phyloP scores from a whole-genome alignment of 2,888 invertebrate species.

The Tiliacea aurago region DNA sequence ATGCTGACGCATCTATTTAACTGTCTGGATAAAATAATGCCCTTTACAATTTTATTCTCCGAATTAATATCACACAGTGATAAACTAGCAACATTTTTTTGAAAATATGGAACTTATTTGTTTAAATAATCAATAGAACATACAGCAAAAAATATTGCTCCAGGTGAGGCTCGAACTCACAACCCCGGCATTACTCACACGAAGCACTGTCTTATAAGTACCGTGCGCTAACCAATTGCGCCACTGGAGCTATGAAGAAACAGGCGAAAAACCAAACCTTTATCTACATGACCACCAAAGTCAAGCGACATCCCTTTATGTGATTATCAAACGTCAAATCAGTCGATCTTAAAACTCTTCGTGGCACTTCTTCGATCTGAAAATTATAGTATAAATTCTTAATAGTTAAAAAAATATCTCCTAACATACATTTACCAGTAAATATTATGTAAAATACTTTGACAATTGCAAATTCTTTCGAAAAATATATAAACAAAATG shows the following conservation, averaged over 20 bases:
- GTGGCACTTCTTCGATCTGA: conserved; percentile 54
- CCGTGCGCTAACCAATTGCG: conserved; percentile 99
- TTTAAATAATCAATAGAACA: conserved; percentile 3
- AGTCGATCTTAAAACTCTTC: conserved; percentile 62
- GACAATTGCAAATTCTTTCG: conserved; percentile 65
- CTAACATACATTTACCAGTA: neutral
- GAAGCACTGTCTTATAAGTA: conserved; percentile 99
- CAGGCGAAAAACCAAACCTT: conserved; percentile 72
- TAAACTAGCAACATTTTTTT: neutral
- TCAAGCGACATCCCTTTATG: conserved; percentile 81
- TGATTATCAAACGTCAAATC: conserved; percentile 77
- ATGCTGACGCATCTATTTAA: neutral
- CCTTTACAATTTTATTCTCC: neutral
- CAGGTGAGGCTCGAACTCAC: conserved; percentile 99
- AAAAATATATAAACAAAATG: conserved; percentile 81
- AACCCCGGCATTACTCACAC: conserved; percentile 99
- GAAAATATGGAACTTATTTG: neutral
- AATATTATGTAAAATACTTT: conserved; percentile 49
- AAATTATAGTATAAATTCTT: conserved; percentile 55
- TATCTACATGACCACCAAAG: conserved; percentile 69
- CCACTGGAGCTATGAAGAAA: conserved; percentile 95
- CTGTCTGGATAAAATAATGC: neutral
- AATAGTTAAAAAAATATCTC: neutral
- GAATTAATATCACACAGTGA: neutral
- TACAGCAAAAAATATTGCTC: conserved; percentile 92